Evolutionary conservation across 2,797 vertebrate genomes (phyloP).

Genomic region (Orientallactaga sibirica): DNA sequence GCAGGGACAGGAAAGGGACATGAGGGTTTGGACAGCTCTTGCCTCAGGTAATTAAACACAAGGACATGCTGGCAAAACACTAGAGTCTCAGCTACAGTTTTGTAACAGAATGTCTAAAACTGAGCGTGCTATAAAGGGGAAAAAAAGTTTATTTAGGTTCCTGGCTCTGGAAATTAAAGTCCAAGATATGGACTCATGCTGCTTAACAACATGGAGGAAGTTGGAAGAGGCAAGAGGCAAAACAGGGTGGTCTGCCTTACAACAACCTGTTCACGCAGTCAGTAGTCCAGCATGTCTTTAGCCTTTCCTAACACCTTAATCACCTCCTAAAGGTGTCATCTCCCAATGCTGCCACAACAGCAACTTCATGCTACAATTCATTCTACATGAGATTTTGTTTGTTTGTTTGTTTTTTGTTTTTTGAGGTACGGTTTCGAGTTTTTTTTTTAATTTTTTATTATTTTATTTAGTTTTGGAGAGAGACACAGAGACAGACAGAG

Average conservation of each 20-base stretch:
- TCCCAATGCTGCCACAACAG: background rate
- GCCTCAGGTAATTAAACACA: background rate
- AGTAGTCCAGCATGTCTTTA: background rate
- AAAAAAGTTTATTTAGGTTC: background rate
- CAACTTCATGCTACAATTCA: no score
- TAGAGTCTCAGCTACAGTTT: background rate
- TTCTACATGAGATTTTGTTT: no score
- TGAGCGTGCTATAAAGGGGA: no score
- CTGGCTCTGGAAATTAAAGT: background rate
- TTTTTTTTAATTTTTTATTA: no score
- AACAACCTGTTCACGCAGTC: background rate
- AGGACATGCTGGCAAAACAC: rapidly evolving
- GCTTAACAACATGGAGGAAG: background rate
- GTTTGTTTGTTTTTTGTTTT: no score
- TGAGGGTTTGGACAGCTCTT: background rate
- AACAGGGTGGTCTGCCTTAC: background rate
- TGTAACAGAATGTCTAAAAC: background rate
- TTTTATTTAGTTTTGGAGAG: no score
- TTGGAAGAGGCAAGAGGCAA: background rate
- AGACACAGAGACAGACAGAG: no score
- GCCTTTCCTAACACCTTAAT: background rate
- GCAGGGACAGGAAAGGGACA: rapidly evolving
- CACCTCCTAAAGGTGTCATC: background rate
- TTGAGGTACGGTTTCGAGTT: no score
- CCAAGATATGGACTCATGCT: background rate